These are phyloP conservation scores for Villa cingulata DNA, from an alignment of 2,888 invertebrate species.

Conservation along the genomic window DNA sequence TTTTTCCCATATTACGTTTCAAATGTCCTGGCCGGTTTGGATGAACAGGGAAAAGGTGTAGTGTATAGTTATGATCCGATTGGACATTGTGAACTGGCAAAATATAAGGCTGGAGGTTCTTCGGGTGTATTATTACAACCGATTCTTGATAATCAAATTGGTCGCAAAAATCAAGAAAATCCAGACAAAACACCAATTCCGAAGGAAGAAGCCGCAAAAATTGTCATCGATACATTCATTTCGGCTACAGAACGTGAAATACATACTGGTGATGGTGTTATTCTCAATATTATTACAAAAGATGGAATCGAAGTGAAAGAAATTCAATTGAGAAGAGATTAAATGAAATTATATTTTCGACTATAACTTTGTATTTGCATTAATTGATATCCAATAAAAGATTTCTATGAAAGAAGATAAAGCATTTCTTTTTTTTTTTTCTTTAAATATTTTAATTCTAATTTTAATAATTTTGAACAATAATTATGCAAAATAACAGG, in stretches of 20 bases:
- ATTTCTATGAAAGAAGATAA: no score
- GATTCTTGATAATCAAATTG: slow-evolving; percentile 91
- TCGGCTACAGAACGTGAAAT: slow-evolving; percentile 97
- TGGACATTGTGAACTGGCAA: slow-evolving; percentile 79
- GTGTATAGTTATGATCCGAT: slow-evolving; percentile 96
- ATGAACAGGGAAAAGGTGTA: slow-evolving; percentile 84
- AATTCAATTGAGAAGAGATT: slow-evolving; percentile 78
- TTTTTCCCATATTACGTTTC: slow-evolving; percentile 98
- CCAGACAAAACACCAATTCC: slow-evolving; percentile 46
- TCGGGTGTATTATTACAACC: slow-evolving; percentile 85
- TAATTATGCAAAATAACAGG: no score
- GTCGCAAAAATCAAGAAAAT: slow-evolving; percentile 65
- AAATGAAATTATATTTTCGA: slow-evolving; percentile 33
- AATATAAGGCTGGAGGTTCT: slow-evolving; percentile 80
- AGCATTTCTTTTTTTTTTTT: no score
- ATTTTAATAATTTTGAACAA: no score
- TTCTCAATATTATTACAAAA: slow-evolving; percentile 75
- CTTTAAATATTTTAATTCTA: no score
- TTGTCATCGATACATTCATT: slow-evolving; percentile 92
- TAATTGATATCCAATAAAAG: no score
- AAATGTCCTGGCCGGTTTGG: slow-evolving; percentile 86
- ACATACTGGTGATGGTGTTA: slow-evolving; percentile 86
- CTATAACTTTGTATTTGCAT: no score
- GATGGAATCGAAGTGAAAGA: slow-evolving; percentile 62
- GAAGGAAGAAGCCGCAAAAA: slow-evolving; percentile 65